Evolutionary conservation across 2,797 vertebrate genomes (phyloP).

Genomic region (Pteropus rufus): DNA sequence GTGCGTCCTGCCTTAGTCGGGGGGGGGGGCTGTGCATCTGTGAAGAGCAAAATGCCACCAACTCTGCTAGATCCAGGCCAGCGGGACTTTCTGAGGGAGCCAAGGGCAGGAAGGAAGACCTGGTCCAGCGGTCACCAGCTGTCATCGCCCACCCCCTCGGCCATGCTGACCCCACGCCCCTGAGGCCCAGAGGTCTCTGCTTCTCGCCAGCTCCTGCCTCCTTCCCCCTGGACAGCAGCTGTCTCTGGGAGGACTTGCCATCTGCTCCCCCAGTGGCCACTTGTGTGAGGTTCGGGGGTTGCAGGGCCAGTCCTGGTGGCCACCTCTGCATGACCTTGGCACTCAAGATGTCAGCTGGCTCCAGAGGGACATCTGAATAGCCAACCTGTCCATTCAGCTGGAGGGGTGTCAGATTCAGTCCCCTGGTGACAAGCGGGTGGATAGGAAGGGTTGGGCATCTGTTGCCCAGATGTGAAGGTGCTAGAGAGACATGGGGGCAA

Average conservation of each 20-base stretch:
- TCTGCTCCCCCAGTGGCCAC: accelerated
- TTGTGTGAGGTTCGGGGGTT: accelerated
- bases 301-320: not conserved
- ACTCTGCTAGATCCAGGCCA: accelerated
- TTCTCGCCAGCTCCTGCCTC: not conserved
- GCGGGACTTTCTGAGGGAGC: not conserved
- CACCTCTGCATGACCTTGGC: not conserved
- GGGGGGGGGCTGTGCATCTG: not conserved
- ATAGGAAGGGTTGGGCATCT: not conserved
- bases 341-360: not conserved
- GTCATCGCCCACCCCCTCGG: not conserved
- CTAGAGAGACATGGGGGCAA: not conserved
- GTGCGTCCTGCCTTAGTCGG: accelerated
- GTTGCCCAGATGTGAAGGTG: not conserved
- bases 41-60: not conserved
- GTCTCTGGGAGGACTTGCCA: not conserved
- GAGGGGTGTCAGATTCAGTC: not conserved
- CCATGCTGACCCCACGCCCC: not conserved
- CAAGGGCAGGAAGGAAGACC: not conserved
- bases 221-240: not conserved
- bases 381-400: not conserved
- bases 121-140: not conserved
- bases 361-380: not conserved
- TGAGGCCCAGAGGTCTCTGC: not conserved
- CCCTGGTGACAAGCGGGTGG: not conserved